Percentiles rank a stretch among this genome's conserved stretches.
Evolutionary conservation across 2,888 invertebrate species (phyloP).

Genomic region (Orthosia gracilis): DNA sequence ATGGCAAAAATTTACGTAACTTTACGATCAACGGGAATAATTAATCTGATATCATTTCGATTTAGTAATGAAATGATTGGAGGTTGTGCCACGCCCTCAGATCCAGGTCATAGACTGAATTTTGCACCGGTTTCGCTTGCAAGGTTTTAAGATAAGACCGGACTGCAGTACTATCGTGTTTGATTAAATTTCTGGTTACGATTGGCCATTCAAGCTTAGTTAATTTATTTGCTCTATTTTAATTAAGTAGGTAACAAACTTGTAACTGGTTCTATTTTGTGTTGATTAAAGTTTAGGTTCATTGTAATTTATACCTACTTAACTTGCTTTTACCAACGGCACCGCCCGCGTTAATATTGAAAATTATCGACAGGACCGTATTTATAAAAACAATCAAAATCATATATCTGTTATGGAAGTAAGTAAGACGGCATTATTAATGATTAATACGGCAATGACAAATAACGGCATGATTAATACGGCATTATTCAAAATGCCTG

Average conservation of each 20-base stretch:
- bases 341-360: background rate
- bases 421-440: no score
- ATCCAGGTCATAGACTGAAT: conserved; percentile 57
- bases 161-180: conserved; percentile 38
- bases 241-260: conserved; percentile 40
- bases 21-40: background rate
- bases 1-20: background rate
- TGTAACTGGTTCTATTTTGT: conserved; percentile 9
- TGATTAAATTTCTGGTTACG: conserved; percentile 48
- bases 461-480: no score
- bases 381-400: no score
- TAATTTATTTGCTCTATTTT: conserved; percentile 46
- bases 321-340: background rate
- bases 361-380: background rate
- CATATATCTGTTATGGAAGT: no score
- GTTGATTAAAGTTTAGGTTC: conserved; percentile 4
- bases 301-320: background rate
- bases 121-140: conserved; percentile 43
- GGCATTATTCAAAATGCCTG: no score
- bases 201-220: conserved; percentile 46
- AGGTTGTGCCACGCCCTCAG: conserved; percentile 47
- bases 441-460: no score
- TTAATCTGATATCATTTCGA: background rate
- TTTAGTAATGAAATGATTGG: conserved; percentile 27
- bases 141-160: conserved; percentile 48